Evolutionary conservation across 2,888 invertebrate genomes (phyloP), one percentile per base, ranked within the genome.

Genomic region (Agrochola circellaris): DNA sequence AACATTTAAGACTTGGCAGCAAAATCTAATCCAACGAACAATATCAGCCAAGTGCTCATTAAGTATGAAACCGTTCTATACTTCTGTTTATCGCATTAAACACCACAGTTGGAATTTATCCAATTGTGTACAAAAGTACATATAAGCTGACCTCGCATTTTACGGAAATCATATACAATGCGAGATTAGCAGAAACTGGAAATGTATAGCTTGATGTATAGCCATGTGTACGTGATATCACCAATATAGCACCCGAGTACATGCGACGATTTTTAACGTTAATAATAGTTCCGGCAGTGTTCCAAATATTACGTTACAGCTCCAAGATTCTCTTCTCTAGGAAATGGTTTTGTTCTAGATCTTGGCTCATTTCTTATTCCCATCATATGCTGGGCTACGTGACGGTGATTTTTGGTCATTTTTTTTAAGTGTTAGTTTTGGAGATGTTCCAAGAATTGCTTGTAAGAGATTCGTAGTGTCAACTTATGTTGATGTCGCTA

Each of bases 61-160:
- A 92, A 89, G 71, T 82, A 80, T 62, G 56, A 26, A 76, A 89
- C 87, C 83, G 74, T 90, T 89, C 89, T 91, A 91, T 91, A 91
- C 90, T 91, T 85, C 88, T 87, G 90, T 91, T 91, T 90, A 91
- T 90, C 89, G 86, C 90, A 86, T 89, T 91, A 90, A 91, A 90
- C 87, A 87, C 88, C 80, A 74, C 71, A 72, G 75, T 92, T 93
- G 93, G 92, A 92, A 77, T 87, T 83, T 83, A 88, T 91, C 92
- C 92, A 93, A 91, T 90, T 89, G 89, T 87, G 74, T n/a, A n/a
- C n/a, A n/a, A n/a, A n/a, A n/a, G n/a, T n/a, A n/a, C n/a, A n/a
- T n/a, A n/a, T n/a, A n/a, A n/a, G n/a, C n/a, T n/a, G n/a, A n/a
- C n/a, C n/a, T n/a, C n/a, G n/a, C n/a, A n/a, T n/a, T n/a, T n/a